Evolutionary conservation across 2,797 vertebrate species (phyloP).

Genomic region (Pteronotus mesoamericanus): DNA sequence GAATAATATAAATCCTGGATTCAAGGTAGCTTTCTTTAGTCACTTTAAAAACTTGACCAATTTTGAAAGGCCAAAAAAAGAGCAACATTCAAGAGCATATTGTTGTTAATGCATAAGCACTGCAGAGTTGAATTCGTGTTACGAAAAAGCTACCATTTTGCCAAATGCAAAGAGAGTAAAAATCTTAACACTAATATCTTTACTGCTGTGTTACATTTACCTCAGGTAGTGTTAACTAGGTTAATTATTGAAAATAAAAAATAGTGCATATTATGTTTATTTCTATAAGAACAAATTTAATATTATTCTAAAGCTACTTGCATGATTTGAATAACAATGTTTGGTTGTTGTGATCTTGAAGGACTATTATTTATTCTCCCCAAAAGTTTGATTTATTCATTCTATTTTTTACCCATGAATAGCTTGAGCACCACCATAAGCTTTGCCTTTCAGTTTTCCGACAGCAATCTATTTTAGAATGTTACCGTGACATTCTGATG

Average conservation of each 20-base stretch:
- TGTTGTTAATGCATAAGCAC: neutral
- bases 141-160: neutral
- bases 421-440: slow-evolving; percentile 11
- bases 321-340: slow-evolving; percentile 2
- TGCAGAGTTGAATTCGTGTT: neutral
- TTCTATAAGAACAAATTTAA: neutral
- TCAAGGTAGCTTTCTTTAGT: neutral
- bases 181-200: neutral
- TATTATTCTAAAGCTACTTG: neutral
- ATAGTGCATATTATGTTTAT: neutral
- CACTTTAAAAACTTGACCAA: neutral
- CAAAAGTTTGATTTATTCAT: slow-evolving; percentile 9
- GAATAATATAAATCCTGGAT: neutral
- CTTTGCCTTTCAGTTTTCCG: slow-evolving; percentile 18
- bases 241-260: slow-evolving; percentile 36
- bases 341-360: neutral
- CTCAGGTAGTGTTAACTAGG: neutral
- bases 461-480: slow-evolving; percentile 38
- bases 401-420: slow-evolving; percentile 34
- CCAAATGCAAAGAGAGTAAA: neutral
- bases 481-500: slow-evolving; percentile 29
- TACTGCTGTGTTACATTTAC: neutral
- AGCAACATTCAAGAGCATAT: neutral
- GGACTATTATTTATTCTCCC: neutral
- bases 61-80: neutral